These are phyloP conservation scores for Anthonomus grandis DNA, from an alignment of 1,140 invertebrate species.

Conservation along the genomic window DNA sequence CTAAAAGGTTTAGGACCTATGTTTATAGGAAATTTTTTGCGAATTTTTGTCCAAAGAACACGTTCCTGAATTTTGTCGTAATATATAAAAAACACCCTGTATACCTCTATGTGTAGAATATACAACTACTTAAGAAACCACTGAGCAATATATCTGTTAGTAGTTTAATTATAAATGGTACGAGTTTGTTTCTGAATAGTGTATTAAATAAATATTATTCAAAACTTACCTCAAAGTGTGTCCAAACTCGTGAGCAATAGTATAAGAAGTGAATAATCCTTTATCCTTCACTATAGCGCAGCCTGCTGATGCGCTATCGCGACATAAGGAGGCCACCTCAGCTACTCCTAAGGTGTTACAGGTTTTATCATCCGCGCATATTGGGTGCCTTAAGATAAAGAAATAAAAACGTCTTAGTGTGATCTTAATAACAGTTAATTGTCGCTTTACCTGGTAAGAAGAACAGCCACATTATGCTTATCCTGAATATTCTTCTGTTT, in stretches of 20 bases:
- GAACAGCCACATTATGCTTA: constrained; percentile 69
- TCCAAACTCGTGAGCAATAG: constrained; percentile 89
- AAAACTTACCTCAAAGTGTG: constrained; percentile 70
- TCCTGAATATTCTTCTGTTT: constrained; percentile 58
- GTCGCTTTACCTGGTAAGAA: constrained; percentile 76
- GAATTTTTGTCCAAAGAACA: no score
- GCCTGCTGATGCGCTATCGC: constrained; percentile 55
- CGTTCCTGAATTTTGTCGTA: no score
- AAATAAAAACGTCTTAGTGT: no score
- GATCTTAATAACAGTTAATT: no score
- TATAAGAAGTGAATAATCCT: constrained; percentile 85
- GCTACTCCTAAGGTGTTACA: constrained; percentile 84
- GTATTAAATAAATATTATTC: background rate
- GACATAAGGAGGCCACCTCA: constrained; percentile 82
- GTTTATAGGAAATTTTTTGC: no score
- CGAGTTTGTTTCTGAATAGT: no score
- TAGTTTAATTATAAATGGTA: no score
- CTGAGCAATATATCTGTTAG: no score
- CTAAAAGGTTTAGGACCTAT: no score
- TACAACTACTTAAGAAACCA: no score
- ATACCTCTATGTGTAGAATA: no score
- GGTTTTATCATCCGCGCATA: constrained; percentile 62
- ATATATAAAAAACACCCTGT: no score
- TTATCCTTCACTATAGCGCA: constrained; percentile 91
- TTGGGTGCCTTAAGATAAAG: constrained; percentile 77